A percentile compares a stretch with the other conserved stretches of the same genome.
phyloP scores from a whole-genome alignment of 2,113 vertebrate genomes.

The Sturnira hondurensis region DNA sequence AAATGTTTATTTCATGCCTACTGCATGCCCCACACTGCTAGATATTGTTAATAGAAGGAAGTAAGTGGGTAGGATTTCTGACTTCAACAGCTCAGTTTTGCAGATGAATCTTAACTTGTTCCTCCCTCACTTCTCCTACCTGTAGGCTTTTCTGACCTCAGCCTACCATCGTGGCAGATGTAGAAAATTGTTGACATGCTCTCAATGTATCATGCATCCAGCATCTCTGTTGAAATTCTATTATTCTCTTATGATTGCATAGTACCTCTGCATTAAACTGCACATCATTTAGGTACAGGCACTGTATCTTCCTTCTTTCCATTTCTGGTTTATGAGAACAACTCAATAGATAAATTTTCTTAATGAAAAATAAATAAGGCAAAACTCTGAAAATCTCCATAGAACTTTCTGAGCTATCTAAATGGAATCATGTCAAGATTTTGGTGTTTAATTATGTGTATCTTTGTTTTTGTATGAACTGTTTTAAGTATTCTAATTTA shows the following conservation, averaged over 20 bases:
- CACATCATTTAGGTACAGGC: not conserved
- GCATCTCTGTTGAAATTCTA: not conserved
- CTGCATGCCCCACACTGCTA: not conserved
- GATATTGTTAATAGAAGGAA: not conserved
- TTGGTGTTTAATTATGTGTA: not conserved
- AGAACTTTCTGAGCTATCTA: not conserved
- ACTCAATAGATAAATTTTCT: not conserved
- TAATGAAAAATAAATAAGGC: not conserved
- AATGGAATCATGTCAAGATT: not conserved
- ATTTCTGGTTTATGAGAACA: not conserved
- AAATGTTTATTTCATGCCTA: not conserved
- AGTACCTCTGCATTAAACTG: not conserved
- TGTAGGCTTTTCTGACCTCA: not conserved
- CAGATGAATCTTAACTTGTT: not conserved
- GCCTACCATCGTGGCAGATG: not conserved
- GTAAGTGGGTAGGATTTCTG: not conserved
- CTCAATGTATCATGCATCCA: not conserved
- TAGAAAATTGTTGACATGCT: not conserved
- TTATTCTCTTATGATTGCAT: not conserved
- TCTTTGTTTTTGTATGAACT: not conserved
- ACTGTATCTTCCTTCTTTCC: not conserved
- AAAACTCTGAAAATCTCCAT: not conserved
- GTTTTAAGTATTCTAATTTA: not conserved
- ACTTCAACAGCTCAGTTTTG: not conserved
- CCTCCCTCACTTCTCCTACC: not conserved